A percentile compares a stretch with the other conserved stretches of the same genome.
phyloP scores from a whole-genome alignment of 64 coral and sea anemone genomes.

The Acropora tenuis region DNA sequence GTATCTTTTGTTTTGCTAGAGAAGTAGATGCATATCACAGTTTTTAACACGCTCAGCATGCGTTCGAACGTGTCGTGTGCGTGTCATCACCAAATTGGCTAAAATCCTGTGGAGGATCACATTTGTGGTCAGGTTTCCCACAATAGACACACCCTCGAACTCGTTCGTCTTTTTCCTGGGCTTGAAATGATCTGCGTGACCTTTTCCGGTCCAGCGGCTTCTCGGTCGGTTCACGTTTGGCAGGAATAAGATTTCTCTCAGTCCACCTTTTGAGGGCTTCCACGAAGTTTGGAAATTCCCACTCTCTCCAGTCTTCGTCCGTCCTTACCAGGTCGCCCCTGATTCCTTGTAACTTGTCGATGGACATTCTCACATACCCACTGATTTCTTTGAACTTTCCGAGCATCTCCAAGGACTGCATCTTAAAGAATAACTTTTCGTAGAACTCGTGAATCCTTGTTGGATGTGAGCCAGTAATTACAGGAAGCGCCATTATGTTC shows the following conservation, averaged over 20 bases:
- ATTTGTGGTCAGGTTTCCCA: conserved; percentile 55
- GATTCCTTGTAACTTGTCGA: conserved; percentile 70
- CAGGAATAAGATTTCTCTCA: conserved; percentile 48
- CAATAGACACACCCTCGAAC: conserved; percentile 53
- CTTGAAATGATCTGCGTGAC: conserved; percentile 29
- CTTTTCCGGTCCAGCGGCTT: not conserved
- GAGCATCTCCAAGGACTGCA: conserved; percentile 62
- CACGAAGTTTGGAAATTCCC: conserved; percentile 53
- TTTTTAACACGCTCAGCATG: too few relatives aligned
- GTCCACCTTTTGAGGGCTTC: conserved; percentile 49
- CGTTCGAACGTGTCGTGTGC: too few relatives aligned
- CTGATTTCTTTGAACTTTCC: conserved; percentile 31
- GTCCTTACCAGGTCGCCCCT: conserved; percentile 55
- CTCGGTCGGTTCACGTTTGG: not conserved
- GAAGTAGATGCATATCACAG: too few relatives aligned
- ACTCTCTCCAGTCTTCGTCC: conserved; percentile 47
- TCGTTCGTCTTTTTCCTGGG: not conserved
- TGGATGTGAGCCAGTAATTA: conserved; percentile 29
- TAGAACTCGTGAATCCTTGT: conserved; percentile 48
- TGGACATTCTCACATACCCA: conserved; percentile 52
- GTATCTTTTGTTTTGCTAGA: too few relatives aligned
- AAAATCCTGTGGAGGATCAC: too few relatives aligned
- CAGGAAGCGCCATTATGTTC: conserved; percentile 40
- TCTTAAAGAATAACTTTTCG: conserved; percentile 38
- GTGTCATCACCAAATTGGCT: too few relatives aligned